Conservation (phyloP, 37 sponge, comb jelly and placozoan genomes). For the Spongilla lacustris region DNA sequence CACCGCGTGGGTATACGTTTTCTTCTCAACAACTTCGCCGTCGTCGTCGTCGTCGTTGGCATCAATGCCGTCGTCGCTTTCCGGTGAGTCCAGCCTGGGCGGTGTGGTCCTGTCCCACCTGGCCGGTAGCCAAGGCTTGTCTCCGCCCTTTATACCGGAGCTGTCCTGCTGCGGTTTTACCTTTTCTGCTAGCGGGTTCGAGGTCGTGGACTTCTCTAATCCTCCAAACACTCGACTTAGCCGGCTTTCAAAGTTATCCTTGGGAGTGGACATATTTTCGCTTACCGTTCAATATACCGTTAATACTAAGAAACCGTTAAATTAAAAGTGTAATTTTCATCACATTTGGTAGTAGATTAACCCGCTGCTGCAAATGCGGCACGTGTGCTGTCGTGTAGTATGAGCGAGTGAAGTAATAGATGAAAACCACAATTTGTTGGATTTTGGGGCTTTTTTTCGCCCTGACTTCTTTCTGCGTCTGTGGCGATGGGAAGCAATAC, state of each 20-base stretch:
- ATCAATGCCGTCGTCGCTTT: neutral
- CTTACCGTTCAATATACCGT: constrained; percentile 9
- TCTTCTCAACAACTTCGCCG: neutral
- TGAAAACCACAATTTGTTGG: neutral
- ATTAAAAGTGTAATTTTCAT: no score
- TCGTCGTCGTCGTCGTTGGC: neutral
- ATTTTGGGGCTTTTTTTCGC: neutral
- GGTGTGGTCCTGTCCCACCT: neutral
- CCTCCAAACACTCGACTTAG: neutral
- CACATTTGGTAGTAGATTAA: neutral
- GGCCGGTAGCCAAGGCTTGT: neutral
- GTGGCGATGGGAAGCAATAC: constrained; percentile 37
- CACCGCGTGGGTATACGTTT: neutral
- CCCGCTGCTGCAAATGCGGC: neutral
- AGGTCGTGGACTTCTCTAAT: neutral
- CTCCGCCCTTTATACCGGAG: neutral
- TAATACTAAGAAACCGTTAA: neutral
- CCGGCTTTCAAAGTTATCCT: neutral
- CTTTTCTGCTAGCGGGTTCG: neutral
- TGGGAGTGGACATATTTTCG: neutral
- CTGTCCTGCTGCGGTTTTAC: neutral
- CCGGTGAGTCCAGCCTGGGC: neutral
- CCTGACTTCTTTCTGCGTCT: neutral
- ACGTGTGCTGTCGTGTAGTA: neutral
- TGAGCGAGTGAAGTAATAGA: neutral